phyloP scores from a whole-genome alignment of 2,797 vertebrate genomes.

The Caiman crocodilus region DNA sequence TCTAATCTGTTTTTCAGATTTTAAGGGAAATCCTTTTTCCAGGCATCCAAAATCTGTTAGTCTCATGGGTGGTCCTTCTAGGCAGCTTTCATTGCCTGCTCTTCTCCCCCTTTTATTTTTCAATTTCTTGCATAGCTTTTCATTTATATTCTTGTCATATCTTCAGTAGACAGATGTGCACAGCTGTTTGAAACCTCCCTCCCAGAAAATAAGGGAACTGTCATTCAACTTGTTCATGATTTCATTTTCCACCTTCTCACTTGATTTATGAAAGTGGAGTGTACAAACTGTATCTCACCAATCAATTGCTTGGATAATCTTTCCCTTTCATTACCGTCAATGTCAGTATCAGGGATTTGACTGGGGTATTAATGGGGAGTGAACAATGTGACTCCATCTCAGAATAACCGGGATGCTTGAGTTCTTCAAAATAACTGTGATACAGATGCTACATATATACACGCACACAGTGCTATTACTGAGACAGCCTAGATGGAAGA shows the following conservation, averaged over 20 bases:
- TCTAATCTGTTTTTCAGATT: constrained; percentile 20
- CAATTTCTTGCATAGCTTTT: background rate
- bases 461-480: background rate
- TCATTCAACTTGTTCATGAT: background rate
- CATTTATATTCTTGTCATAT: constrained; percentile 3
- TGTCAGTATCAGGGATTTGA: background rate
- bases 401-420: background rate
- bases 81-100: background rate
- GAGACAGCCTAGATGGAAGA: background rate
- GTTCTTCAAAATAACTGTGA: background rate
- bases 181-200: background rate
- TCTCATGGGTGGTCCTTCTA: background rate
- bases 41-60: background rate
- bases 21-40: background rate
- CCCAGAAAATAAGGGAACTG: background rate
- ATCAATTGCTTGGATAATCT: background rate
- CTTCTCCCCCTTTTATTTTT: constrained; percentile 6
- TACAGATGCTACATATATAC: background rate
- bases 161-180: background rate
- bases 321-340: background rate
- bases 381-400: background rate
- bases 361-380: background rate
- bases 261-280: background rate
- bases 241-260: background rate
- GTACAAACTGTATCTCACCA: background rate